Conservation (phyloP, 2,113 vertebrate genomes). For the Gadus macrocephalus region DNA sequence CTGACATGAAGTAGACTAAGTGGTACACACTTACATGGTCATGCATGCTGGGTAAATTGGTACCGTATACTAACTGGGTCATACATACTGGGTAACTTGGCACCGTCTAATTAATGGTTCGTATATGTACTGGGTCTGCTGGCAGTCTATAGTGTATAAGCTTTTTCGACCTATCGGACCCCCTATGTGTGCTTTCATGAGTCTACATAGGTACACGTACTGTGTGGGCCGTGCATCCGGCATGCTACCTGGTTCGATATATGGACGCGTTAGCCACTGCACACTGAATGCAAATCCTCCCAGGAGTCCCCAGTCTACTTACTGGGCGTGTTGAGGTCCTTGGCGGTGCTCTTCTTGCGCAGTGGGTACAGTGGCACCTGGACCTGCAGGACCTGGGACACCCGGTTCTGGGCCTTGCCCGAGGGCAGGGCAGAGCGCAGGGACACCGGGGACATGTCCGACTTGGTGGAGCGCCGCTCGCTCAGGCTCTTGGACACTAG, state of each 20-base stretch:
- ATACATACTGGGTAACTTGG: background rate
- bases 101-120: no score
- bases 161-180: no score
- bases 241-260: no score
- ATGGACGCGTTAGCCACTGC: no score
- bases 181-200: no score
- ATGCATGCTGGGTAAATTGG: background rate
- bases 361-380: constrained; percentile 88
- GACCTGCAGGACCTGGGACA: constrained; percentile 91
- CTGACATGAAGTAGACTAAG: no score
- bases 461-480: constrained; percentile 83
- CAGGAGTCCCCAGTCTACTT: constrained; percentile 47
- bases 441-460: constrained; percentile 89
- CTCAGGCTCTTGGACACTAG: constrained; percentile 90
- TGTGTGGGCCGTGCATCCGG: no score
- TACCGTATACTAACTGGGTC: background rate
- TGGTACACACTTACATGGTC: background rate
- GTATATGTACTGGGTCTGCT: no score
- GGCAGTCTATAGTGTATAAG: no score
- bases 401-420: constrained; percentile 83
- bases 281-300: background rate
- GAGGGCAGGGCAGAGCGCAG: constrained; percentile 78
- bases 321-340: constrained; percentile 78
- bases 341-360: constrained; percentile 85
- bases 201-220: no score